Evolutionary conservation across 2,113 vertebrate species (phyloP), one percentile per base, ranked within the genome.

Genomic region (Uria aalge): DNA sequence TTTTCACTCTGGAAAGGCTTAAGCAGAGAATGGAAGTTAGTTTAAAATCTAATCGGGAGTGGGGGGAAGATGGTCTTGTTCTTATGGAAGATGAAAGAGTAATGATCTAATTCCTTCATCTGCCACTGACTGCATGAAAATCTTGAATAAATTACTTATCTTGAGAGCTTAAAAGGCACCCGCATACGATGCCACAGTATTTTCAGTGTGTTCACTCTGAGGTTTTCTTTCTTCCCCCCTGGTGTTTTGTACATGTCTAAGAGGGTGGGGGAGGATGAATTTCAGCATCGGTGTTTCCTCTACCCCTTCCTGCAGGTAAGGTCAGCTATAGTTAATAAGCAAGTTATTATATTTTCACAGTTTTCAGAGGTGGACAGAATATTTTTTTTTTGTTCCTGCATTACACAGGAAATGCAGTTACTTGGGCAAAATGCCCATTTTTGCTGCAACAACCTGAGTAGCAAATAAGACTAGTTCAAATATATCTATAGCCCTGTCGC

Each of bases 1-100:
- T 95, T 97, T 95, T 84, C 94, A 50, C 67, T n/a, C 86, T 85
- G 79, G 81, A 96, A 97, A 66, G 69, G 96, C 96, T 97, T 93
- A 92, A 90, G 92, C 68, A 83, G 86, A 92, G 92, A 88, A 86
- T 30, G 82, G 76, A 97, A 97, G 89, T 93, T 96, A 75, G 91
- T 73, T 80, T 85, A 27, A 85, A 91, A 41, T 79, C 13, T 52
- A 83, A 78, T 52, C 19, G 3, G 64, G 74, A 64, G 41, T 10
- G 8, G 68, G 41, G 45, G 57, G 30, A 67, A 40, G 63, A 90
- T 26, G 15, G 17, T 60, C 78, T 75, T 78, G 43, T 9, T 90
- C 83, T 66, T 43, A 2, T 9, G 53, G 80, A 52, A 90, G 79
- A 84, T 59, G 75, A 85, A 84, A 92, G 71, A 92, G 40, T 10